Evolutionary conservation across 1,140 invertebrate species (phyloP), one percentile per base, ranked within the genome.

Genomic region (Chionoecetes opilio): DNA sequence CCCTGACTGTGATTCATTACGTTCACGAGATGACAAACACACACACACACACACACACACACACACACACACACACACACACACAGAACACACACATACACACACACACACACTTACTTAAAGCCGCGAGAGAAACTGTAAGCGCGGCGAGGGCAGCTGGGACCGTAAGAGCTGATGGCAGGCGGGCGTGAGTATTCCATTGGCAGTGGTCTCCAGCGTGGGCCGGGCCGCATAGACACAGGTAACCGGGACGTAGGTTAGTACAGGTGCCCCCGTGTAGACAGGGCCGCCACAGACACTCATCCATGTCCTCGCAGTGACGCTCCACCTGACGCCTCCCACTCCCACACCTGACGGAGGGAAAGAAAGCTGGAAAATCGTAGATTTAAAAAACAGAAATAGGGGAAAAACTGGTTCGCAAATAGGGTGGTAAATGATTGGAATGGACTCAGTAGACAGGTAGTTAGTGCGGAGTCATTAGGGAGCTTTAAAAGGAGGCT

Each of bases 211-310:
- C 41, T 53, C 90, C 90, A 26, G 53, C 26, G 32, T 53, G 53
- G 8, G 8, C 26, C 26, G 38, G 29, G 0, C 31, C 90, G 29
- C 90, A 91, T 0, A 53, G 90, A 32, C 90, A 91, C 8, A 46
- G 53, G 46, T 91, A 91, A 2, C 90, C 90, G 8, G 90, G 90
- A 21, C 38, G 90, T 34, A 91, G 90, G 90, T 91, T 91, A 46
- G 38, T 41, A 46, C 90, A 91, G 46, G 90, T 53, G 9, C 90
- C 89, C 21, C 46, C 90, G 46, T 91, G 38, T 3, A 91, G 38
- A 26, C 90, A 91, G 90, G 90, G 90, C 8, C 6, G 11, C 90
- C 90, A 91, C n/a, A 91, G 26, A 29, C 90, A 91, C 53, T 91
- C 90, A 29, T 91, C 53, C 9, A 91, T 32, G 90, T 91, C 90